phyloP scores from a whole-genome alignment of 2,113 vertebrate species.

The Mohoua ochrocephala region DNA sequence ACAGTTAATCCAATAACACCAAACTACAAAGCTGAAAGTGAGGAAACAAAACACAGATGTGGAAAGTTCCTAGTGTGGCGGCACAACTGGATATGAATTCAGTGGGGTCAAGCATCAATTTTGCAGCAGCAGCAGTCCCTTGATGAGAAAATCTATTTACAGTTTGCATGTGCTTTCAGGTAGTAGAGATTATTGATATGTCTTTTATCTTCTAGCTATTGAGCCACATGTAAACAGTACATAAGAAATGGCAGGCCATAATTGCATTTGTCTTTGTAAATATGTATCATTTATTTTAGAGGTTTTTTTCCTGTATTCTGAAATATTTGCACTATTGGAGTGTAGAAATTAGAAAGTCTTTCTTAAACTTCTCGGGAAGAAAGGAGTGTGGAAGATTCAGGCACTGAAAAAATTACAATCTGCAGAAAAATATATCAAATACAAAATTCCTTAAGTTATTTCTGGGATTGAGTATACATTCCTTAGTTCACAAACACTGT shows the following conservation, averaged over 20 bases:
- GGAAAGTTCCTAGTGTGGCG: background rate
- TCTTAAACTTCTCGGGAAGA: background rate
- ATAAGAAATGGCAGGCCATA: background rate
- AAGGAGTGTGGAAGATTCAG: background rate
- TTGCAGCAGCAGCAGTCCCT: background rate
- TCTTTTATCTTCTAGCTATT: background rate
- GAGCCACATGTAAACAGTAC: background rate
- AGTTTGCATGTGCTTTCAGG: background rate
- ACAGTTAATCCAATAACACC: background rate
- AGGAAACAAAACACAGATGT: background rate
- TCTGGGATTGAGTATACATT: background rate
- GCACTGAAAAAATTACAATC: background rate
- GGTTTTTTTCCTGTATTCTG: rapidly evolving
- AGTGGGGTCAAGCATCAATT: background rate
- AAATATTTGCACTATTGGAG: background rate
- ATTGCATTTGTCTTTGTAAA: background rate
- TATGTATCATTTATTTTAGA: background rate
- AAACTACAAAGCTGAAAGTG: background rate
- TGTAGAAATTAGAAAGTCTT: background rate
- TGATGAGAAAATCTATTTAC: background rate
- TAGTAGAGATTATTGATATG: background rate
- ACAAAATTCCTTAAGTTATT: background rate
- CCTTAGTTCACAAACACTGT: background rate
- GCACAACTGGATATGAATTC: background rate
- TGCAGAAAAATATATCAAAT: background rate